Base-by-base conservation (phyloP, 2,888 invertebrate species). In the Aricia artaxerxes region DNA sequence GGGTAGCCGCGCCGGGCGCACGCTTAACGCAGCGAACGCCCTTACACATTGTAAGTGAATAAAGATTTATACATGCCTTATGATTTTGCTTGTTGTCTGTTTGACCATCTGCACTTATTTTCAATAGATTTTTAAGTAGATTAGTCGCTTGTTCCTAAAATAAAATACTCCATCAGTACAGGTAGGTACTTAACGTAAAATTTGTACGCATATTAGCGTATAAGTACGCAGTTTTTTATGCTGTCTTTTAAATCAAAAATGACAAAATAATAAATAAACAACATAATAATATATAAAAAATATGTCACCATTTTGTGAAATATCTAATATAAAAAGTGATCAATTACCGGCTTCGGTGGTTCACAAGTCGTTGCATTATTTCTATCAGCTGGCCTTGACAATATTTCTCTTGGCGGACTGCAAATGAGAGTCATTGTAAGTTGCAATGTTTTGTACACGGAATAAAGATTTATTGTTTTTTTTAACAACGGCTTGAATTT, bases 121-220 rank as follows among this genome's bases (percentile, higher is more conserved):
- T 94, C 80, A 94, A 82, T 75, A 94, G 85, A 83, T 90, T 94
- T 82, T 88, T 89, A 4, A 94, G 87, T 13, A 94, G 85, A 78
- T 90, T 86, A 7, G 94, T 94, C 1, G 90, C 91, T 79, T 88
- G 90, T 72, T 93, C 93, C 92, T 92, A 84, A 38, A 44, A 76
- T 78, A 78, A 77, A 80, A 82, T 57, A 31, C 9, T 13, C 9
- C 44, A 9, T 40, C n/a, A 77, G 13, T 13, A 60, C 11, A 53
- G 1, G 24, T 53, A 40, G 16, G 13, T 53, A 9, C 53, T 53
- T 53, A 53, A 13, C 9, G 2, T 44, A 44, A 44, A 44, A 44
- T 44, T 44, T 49, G 9, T 49, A 49, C 49, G 49, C 49, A 2
- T 11, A 11, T 49, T 49, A 49, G 2, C 44, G 2, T 49, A 49